These are phyloP conservation scores for Pelochelys cantorii DNA, from an alignment of 2,797 vertebrate genomes.

Conservation along the genomic window DNA sequence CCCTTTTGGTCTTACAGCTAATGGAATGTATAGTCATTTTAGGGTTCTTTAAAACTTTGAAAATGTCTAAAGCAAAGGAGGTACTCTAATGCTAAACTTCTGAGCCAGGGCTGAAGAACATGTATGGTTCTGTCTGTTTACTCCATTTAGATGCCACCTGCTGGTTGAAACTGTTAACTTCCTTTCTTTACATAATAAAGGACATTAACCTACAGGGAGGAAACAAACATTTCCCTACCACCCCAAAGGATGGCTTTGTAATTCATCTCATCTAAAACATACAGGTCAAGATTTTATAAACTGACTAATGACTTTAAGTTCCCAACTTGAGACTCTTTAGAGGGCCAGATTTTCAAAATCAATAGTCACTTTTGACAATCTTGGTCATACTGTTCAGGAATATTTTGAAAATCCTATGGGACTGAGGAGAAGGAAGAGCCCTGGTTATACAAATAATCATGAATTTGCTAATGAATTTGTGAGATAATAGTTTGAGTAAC, in stretches of 20 bases:
- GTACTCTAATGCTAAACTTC: neutral
- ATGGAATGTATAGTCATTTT: accelerated
- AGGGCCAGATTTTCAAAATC: constrained; percentile 21
- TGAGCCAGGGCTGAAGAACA: neutral
- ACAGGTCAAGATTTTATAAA: neutral
- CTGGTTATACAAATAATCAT: neutral
- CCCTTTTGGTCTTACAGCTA: accelerated
- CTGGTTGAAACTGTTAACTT: constrained; percentile 62
- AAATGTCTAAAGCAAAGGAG: neutral
- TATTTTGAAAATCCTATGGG: accelerated
- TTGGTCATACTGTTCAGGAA: neutral
- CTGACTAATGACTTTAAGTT: neutral
- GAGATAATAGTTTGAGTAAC: neutral
- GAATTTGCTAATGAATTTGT: neutral
- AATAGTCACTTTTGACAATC: neutral
- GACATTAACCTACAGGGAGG: neutral
- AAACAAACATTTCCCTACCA: neutral
- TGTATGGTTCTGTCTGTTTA: constrained; percentile 7
- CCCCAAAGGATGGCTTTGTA: neutral
- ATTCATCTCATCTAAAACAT: constrained; percentile 11
- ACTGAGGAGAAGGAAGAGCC: neutral
- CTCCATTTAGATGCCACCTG: constrained; percentile 72
- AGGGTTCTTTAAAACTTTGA: accelerated
- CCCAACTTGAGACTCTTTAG: neutral
- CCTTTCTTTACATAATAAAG: neutral